Evolutionary conservation across 1,140 invertebrate genomes (phyloP).

Genomic region (Oryzaephilus surinamensis): DNA sequence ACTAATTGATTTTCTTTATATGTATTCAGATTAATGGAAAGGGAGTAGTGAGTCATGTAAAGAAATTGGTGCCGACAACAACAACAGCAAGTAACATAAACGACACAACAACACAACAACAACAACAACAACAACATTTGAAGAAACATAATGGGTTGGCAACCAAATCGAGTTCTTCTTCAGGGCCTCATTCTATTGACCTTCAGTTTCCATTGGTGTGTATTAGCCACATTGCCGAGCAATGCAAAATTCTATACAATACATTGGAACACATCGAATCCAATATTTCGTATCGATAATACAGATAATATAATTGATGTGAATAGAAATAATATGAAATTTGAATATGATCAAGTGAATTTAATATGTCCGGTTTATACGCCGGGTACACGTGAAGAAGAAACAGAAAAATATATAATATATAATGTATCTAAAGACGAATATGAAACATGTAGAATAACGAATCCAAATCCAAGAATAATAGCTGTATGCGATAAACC

Average conservation of each 20-base stretch:
- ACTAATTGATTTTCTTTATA: no score
- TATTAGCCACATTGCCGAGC: conserved; percentile 23
- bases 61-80: no score
- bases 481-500: conserved; percentile 95
- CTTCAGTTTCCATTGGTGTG: no score
- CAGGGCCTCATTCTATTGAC: no score
- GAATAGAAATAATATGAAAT: conserved; percentile 85
- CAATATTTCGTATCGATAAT: conserved; percentile 94
- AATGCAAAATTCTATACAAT: conserved; percentile 34
- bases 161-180: no score
- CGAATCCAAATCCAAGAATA: conserved; percentile 81
- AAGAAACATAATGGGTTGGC: no score
- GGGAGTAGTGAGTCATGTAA: no score
- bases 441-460: conserved; percentile 91
- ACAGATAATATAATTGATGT: conserved; percentile 95
- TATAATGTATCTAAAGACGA: conserved; percentile 95
- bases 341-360: conserved; percentile 89
- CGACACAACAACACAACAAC: no score
- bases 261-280: conserved; percentile 36
- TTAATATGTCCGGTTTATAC: conserved; percentile 90
- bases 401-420: conserved; percentile 87
- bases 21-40: no score
- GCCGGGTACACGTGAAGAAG: conserved; percentile 76
- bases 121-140: no score
- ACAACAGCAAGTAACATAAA: no score